Conservation (phyloP, 2,888 invertebrate genomes). For the Stenotaenia linearis region DNA sequence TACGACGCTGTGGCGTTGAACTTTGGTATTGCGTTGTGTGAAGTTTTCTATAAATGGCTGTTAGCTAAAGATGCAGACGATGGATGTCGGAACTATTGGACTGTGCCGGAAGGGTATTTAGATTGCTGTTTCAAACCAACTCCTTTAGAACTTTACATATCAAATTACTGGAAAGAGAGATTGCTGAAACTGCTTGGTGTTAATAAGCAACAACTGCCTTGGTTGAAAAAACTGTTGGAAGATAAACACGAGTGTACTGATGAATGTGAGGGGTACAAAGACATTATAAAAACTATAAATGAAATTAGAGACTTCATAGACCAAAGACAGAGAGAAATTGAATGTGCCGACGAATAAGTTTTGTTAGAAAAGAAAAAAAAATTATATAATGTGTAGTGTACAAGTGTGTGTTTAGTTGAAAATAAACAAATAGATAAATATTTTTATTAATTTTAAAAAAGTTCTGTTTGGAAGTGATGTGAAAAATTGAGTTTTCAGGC, state of each 20-base stretch:
- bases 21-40: neutral
- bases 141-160: neutral
- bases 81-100: neutral
- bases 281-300: neutral
- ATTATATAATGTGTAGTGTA: too few relatives aligned
- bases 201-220: neutral
- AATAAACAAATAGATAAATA: too few relatives aligned
- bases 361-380: too few relatives aligned
- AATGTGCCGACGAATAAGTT: neutral
- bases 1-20: neutral
- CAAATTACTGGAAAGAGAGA: neutral
- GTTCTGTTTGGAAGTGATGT: too few relatives aligned
- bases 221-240: neutral
- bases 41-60: constrained; percentile 5
- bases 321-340: neutral
- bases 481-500: too few relatives aligned
- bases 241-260: neutral
- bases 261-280: neutral
- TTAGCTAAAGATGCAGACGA: neutral
- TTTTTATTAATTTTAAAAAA: too few relatives aligned
- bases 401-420: too few relatives aligned
- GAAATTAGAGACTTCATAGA: neutral
- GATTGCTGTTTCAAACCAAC: neutral
- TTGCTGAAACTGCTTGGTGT: neutral
- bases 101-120: neutral